phyloP scores from a whole-genome alignment of 2,888 invertebrate genomes.

The Synergus laeviventris region DNA sequence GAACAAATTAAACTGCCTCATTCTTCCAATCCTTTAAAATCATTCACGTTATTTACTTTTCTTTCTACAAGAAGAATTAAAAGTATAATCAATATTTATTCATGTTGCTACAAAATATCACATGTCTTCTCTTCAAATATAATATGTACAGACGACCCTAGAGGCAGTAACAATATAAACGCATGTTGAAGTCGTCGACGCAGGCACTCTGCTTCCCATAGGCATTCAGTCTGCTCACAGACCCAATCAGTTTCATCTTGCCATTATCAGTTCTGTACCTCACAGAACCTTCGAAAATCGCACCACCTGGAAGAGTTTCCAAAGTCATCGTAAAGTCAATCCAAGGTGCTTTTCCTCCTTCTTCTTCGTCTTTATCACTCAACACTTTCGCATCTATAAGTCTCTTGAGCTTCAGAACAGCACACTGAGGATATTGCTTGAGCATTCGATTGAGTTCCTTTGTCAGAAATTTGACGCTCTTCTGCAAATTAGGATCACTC shows the following conservation, averaged over 20 bases:
- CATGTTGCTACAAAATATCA: constrained; percentile 65
- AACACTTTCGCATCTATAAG: constrained; percentile 83
- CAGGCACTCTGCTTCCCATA: constrained; percentile 90
- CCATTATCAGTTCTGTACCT: constrained; percentile 73
- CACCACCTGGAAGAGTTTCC: constrained; percentile 82
- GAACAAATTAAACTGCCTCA: neutral
- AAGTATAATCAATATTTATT: constrained; percentile 61
- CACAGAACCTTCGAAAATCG: constrained; percentile 88
- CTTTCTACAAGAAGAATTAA: too few relatives aligned
- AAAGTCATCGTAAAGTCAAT: constrained; percentile 82
- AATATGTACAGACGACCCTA: constrained; percentile 46
- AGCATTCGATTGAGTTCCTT: constrained; percentile 82
- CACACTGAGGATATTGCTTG: constrained; percentile 81
- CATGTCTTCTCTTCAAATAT: constrained; percentile 45
- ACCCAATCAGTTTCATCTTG: constrained; percentile 80
- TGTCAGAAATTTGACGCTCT: constrained; percentile 81
- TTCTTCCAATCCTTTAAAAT: neutral
- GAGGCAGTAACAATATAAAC: constrained; percentile 86
- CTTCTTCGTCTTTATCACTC: constrained; percentile 51
- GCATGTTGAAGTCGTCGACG: constrained; percentile 84
- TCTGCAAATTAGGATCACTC: constrained; percentile 78
- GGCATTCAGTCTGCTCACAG: constrained; percentile 86
- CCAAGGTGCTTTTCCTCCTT: constrained; percentile 75
- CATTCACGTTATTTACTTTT: too few relatives aligned
- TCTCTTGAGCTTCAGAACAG: constrained; percentile 79